Base-by-base conservation (phyloP, 2,888 invertebrate species). In the Phaonia tiefii region DNA sequence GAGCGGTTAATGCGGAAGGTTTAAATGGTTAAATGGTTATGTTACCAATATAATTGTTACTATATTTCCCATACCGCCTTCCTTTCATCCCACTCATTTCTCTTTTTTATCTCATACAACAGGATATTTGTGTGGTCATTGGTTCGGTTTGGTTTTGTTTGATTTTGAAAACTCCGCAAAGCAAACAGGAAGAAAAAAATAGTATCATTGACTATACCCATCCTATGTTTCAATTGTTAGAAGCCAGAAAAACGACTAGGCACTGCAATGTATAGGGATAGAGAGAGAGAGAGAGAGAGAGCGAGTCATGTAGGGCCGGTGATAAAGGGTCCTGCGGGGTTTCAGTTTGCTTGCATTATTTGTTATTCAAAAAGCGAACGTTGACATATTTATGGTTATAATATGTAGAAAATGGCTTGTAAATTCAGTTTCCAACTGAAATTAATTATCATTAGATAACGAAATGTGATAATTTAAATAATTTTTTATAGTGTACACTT, bases 301-400 rank as follows among this genome's bases (percentile, higher is more conserved):
- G 25, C 8, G 25, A 22, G 25, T 54, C 54, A 54, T 25, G n/a
- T n/a, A n/a, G n/a, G n/a, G n/a, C n/a, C n/a, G n/a, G n/a, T n/a
- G n/a, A n/a, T n/a, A n/a, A n/a, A 22, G 13, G 22, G 13, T 54
- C 22, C 22, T 22, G n/a, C n/a, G 37, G 13, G 17, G 39, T 39
- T 37, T 69, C 37, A 39, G 15, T 8, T 31, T 31, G n/a, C 51
- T 42, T 51, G 10, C 60, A 63, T 63, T 72, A 63, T 72, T 60
- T 49, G 72, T 63, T 39, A 72, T 72, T 60, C 72, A 72, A 72
- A 72, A 51, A 37, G 63, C 72, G 60, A 66, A 56, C 56, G 74
- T 74, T 65, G 74, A 56, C 65, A 66, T 66, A 66, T 74, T 65
- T 74, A 66, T 66, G 74, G 74, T 66, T 66, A 54, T 20, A 66